Evolutionary conservation across 2,113 vertebrate genomes (phyloP).

Genomic region (Daphoenositta chrysoptera): DNA sequence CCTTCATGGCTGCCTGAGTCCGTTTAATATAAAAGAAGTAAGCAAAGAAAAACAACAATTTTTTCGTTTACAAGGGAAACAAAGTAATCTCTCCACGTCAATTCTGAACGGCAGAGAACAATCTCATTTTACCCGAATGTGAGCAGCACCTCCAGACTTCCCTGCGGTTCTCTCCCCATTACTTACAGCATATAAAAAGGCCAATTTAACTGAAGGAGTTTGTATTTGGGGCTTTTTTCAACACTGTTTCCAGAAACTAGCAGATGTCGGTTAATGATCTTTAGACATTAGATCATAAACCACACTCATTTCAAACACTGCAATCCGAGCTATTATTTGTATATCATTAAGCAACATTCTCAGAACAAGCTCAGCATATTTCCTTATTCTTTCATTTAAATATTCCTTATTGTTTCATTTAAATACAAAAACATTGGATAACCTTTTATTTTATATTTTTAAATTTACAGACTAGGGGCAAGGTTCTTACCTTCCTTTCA

Average conservation of each 20-base stretch:
- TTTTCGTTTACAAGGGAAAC: neutral
- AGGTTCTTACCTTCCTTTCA: neutral
- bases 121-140: neutral
- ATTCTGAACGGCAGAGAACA: neutral
- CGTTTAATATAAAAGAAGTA: constrained; percentile 32
- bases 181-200: constrained; percentile 44
- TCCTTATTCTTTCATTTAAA: neutral
- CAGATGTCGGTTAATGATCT: constrained; percentile 43
- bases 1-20: constrained; percentile 9
- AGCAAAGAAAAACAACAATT: neutral
- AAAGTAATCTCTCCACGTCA: neutral
- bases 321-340: neutral
- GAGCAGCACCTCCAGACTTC: constrained; percentile 9
- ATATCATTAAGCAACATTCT: neutral
- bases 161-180: neutral
- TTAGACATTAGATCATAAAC: constrained; percentile 47
- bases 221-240: constrained; percentile 11
- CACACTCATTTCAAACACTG: constrained; percentile 4
- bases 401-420: neutral
- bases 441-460: neutral
- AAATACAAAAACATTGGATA: neutral
- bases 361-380: neutral
- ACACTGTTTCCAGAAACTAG: constrained; percentile 16
- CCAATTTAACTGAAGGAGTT: constrained; percentile 30
- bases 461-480: neutral